Base-by-base conservation (phyloP, 2,888 invertebrate genomes). In the Cotesia congregata region DNA sequence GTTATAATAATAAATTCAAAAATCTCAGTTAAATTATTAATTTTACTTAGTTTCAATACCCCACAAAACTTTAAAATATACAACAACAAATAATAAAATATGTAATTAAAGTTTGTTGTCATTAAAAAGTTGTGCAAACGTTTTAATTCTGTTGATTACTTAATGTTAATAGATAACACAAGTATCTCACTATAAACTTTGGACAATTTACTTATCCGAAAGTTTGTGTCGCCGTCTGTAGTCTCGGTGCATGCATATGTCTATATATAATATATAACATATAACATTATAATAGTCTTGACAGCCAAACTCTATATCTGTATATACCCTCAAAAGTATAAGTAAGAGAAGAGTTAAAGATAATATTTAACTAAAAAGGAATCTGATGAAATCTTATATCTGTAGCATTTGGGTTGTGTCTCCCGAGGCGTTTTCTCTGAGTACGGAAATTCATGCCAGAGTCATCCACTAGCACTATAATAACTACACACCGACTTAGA, bases 381-480 rank as follows among this genome's bases (percentile, higher is more conserved):
- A 67, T 67, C 75, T 72, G 67, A 68, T 72, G 72, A 68, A 68
- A 75, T 76, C 68, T 68, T 67, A 70, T 59, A 60, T 60, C 70
- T 65, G 41, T 1, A 62, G 12, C 62, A 71, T 71, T 71, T 75
- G 65, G 50, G 71, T 77, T 68, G 78, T 59, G 60, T 75, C 72
- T 76, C 77, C 67, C 62, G 76, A 72, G 77, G 79, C 77, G 75
- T 76, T 68, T 50, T 75, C 73, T 62, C 64, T 72, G 30, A 30
- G 30, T 67, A 67, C 78, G 78, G 81, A 81, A 81, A 80, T 81
- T 81, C 75, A 78, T 80, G 76, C 64, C 70, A 61, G 17, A 61
- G 17, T 50, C 40, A 20, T 61, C 1, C 71, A 41, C 62, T 17
- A n/a, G 6, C 38, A 12, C 12, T 50, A 4, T 50, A 12, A 50